Percentiles rank a stretch among this genome's conserved stretches.
Evolutionary conservation across 92 coral and sea anemone species (phyloP).

Genomic region (Pocillopora grandis): DNA sequence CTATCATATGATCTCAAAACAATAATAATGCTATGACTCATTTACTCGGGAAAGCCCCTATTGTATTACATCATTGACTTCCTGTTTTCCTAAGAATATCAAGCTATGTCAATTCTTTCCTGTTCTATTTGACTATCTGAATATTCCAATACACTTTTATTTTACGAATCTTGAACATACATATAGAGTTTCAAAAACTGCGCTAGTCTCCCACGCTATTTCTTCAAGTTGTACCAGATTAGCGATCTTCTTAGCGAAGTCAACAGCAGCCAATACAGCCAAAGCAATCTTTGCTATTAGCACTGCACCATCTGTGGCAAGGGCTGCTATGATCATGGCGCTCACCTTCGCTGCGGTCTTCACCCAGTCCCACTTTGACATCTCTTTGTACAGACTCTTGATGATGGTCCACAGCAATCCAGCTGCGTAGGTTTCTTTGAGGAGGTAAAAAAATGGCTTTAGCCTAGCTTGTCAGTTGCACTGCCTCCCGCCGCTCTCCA

Average conservation of each 20-base stretch:
- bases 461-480: constrained; percentile 42
- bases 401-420: constrained; percentile 48
- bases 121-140: too few relatives aligned
- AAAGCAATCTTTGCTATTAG: constrained; percentile 39
- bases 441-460: constrained; percentile 54
- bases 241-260: constrained; percentile 21
- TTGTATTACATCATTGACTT: too few relatives aligned
- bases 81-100: too few relatives aligned
- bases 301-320: constrained; percentile 35
- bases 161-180: too few relatives aligned
- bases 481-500: constrained; percentile 58
- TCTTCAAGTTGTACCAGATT: constrained; percentile 23
- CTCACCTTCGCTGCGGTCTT: constrained; percentile 52
- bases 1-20: too few relatives aligned
- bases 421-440: constrained; percentile 43
- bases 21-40: too few relatives aligned
- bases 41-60: too few relatives aligned
- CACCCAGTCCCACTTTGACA: constrained; percentile 49
- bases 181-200: too few relatives aligned
- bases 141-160: too few relatives aligned
- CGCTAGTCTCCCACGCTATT: too few relatives aligned
- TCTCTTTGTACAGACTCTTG: constrained; percentile 42
- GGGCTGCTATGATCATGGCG: constrained; percentile 35
- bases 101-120: too few relatives aligned
- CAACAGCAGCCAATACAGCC: constrained; percentile 8